Conservation (phyloP, 2,113 vertebrate genomes). For the Greenwoodochromis staneri region DNA sequence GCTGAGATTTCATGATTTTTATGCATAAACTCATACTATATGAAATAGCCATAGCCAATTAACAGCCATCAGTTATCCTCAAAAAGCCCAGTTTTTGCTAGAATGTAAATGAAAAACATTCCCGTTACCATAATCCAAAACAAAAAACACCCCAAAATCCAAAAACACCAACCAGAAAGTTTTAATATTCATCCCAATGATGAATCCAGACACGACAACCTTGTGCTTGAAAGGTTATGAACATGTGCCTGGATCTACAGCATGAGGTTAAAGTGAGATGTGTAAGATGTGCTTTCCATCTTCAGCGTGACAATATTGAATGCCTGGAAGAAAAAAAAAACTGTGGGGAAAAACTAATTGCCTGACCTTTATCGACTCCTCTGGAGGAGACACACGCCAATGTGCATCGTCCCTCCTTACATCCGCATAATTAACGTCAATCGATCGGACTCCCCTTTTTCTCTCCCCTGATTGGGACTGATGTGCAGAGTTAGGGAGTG, state of each 20-base stretch:
- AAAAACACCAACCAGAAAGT: background rate
- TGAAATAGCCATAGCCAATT: background rate
- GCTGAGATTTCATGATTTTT: background rate
- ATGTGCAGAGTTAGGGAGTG: constrained; percentile 45
- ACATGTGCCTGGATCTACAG: background rate
- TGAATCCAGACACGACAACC: background rate
- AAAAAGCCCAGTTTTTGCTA: background rate
- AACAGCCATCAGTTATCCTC: background rate
- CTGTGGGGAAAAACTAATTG: constrained; percentile 53
- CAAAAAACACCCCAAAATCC: background rate
- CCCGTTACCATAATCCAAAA: background rate
- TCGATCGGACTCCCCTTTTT: constrained; percentile 62
- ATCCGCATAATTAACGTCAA: constrained; percentile 72
- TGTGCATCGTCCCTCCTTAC: constrained; percentile 58
- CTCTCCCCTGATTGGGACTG: constrained; percentile 39
- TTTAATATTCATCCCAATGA: background rate
- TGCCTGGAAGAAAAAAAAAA: background rate
- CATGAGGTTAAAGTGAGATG: background rate
- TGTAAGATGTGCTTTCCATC: constrained; percentile 21
- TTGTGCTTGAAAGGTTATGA: rapidly evolving
- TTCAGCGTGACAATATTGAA: constrained; percentile 50
- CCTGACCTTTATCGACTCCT: constrained; percentile 73
- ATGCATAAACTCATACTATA: background rate
- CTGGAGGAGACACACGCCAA: constrained; percentile 55
- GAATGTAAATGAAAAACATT: background rate